Base-by-base conservation (phyloP, 2,797 vertebrate genomes). In the Sphenodon punctatus region DNA sequence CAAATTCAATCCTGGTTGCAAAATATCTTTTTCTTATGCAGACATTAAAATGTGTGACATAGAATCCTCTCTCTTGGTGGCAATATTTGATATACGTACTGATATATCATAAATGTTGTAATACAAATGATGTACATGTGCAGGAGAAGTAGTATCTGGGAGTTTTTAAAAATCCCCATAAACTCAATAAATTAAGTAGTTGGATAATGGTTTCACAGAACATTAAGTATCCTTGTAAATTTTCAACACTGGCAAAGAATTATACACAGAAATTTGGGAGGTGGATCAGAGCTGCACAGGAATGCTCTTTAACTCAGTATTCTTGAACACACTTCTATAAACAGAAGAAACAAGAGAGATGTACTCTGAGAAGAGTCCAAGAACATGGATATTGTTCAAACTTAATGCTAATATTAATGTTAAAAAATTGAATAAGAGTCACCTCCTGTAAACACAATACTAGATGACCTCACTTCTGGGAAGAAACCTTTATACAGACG, bases 41-140 rank as follows among this genome's bases (percentile, higher is more conserved):
- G 82, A 87, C 88, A 63, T 82, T 88, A 82, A 90, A 88, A 84
- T 73, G 0, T 0, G 86, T 68, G 67, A 73, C 55, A 34, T 46
- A 69, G 73, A 92, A 89, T 91, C 87, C 78, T 89, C 82, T 70
- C 70, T 78, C 84, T 91, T 91, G 89, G 86, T 88, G 86, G 79
- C 78, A 88, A 39, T 49, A 86, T 58, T 86, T 78, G 86, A 38
- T 64, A 49, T 67, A 87, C 73, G 89, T 91, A 89, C 84, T 91
- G 89, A 84, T 70, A n/a, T n/a, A n/a, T n/a, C 0, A 12, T 90
- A 84, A 89, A 86, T 75, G 66, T 14, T 82, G 23, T 80, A 58
- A 75, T 79, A 56, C n/a, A n/a, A n/a, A n/a, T n/a, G n/a, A n/a
- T n/a, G n/a, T n/a, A n/a, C n/a, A n/a, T n/a, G n/a, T n/a, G n/a